phyloP scores from a whole-genome alignment of 1,140 invertebrate species.

The Scaptomyza hsui region DNA sequence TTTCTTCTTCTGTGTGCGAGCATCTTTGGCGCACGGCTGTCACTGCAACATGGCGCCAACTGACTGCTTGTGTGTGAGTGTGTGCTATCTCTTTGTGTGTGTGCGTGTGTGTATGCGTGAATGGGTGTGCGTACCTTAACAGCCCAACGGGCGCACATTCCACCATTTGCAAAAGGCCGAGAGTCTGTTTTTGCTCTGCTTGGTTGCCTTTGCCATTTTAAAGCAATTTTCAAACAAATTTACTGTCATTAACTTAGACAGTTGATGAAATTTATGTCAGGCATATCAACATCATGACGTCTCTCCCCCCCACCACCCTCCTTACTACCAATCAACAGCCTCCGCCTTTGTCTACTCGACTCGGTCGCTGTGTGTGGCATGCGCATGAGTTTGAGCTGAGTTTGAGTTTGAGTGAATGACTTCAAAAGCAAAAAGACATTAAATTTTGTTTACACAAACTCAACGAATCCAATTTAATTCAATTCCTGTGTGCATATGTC shows the following conservation, averaged over 20 bases:
- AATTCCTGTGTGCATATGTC: constrained; percentile 62
- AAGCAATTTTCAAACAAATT: constrained; percentile 83
- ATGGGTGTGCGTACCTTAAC: constrained; percentile 58
- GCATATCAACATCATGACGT: constrained; percentile 77
- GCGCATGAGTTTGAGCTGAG: constrained; percentile 45
- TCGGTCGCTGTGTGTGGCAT: constrained; percentile 35
- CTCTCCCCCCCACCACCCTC: constrained; percentile 12
- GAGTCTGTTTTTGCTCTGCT: constrained; percentile 71
- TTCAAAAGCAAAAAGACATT: constrained; percentile 82
- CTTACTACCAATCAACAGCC: background rate
- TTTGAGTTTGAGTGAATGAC: constrained; percentile 82
- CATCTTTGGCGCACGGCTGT: constrained; percentile 75
- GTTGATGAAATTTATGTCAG: constrained; percentile 83
- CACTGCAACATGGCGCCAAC: constrained; percentile 73
- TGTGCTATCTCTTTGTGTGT: constrained; percentile 29
- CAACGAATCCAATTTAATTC: constrained; percentile 82
- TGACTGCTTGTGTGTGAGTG: constrained; percentile 30
- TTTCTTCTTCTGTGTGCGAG: constrained; percentile 61
- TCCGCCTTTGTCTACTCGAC: constrained; percentile 42
- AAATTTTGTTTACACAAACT: constrained; percentile 82
- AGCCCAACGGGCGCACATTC: constrained; percentile 23
- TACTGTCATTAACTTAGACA: constrained; percentile 83
- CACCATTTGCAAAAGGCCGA: constrained; percentile 21
- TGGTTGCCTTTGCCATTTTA: constrained; percentile 79
- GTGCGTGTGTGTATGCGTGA: constrained; percentile 3